A percentile compares a stretch with the other conserved stretches of the same genome.
Evolutionary conservation across 1,140 invertebrate genomes (phyloP).

Genomic region (Musca domestica): DNA sequence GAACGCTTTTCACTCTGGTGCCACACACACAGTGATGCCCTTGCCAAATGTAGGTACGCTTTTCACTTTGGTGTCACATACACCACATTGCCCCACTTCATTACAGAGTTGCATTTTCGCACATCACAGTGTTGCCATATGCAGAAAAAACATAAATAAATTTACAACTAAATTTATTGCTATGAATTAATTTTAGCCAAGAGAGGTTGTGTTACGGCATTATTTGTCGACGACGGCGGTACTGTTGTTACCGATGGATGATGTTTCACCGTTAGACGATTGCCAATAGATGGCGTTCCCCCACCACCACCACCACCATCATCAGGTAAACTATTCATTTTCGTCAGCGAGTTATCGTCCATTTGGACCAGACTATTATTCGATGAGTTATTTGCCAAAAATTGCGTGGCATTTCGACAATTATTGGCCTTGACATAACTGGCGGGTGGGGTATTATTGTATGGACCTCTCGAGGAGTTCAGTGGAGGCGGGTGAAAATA

Average conservation of each 20-base stretch:
- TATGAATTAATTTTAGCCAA: conserved; percentile 49
- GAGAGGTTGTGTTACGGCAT: conserved; percentile 44
- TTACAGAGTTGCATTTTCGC: too few species aligned
- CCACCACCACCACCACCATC: background rate
- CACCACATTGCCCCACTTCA: too few species aligned
- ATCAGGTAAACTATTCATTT: background rate
- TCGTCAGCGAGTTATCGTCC: background rate
- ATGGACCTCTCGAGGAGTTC: too few species aligned
- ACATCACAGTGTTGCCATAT: too few species aligned
- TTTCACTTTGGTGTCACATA: too few species aligned
- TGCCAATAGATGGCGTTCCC: background rate
- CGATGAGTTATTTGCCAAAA: background rate
- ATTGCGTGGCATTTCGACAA: conserved; percentile 6
- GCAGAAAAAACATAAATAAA: too few species aligned
- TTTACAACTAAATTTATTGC: background rate
- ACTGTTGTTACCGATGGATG: conserved; percentile 14
- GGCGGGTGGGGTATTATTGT: too few species aligned
- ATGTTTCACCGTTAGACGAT: background rate
- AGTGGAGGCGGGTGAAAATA: background rate
- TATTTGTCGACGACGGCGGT: background rate
- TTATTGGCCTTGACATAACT: conserved; percentile 8
- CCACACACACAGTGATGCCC: too few species aligned
- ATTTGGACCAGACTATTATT: background rate
- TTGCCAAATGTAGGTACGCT: too few species aligned
- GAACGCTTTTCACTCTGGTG: too few species aligned